A percentile compares a stretch with the other conserved stretches of the same genome.
Evolutionary conservation across 1,140 invertebrate species (phyloP).

Genomic region (Apis florea): DNA sequence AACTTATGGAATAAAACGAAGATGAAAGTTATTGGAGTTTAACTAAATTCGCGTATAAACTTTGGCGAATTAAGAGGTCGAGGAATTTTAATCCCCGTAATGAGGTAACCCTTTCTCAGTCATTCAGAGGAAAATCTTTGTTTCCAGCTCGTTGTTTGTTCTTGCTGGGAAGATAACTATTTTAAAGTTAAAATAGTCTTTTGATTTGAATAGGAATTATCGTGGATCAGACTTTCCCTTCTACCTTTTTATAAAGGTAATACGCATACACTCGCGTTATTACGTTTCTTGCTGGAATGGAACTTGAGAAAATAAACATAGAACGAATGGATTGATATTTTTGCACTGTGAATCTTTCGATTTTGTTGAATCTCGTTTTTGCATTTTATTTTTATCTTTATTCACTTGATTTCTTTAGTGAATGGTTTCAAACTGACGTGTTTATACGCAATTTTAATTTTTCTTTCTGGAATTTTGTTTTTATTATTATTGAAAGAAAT

Average conservation of each 20-base stretch:
- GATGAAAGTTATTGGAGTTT: not conserved
- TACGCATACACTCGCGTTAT: not conserved
- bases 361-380: not conserved
- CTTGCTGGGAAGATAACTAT: not conserved
- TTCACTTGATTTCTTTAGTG: too few species aligned
- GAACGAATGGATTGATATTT: not conserved
- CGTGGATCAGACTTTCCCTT: not conserved
- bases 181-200: constrained; percentile 18
- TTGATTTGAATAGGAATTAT: constrained; percentile 8
- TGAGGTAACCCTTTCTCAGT: not conserved
- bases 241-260: not conserved
- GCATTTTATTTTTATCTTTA: too few species aligned
- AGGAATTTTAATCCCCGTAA: constrained; percentile 15
- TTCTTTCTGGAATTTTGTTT: too few species aligned
- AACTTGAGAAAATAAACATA: constrained; percentile 4
- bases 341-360: not conserved
- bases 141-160: not conserved
- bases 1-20: not conserved
- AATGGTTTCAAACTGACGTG: too few species aligned
- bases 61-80: constrained; percentile 13
- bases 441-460: too few species aligned
- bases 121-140: not conserved
- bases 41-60: constrained; percentile 4
- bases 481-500: too few species aligned
- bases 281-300: not conserved